A percentile compares a stretch with the other conserved stretches of the same genome.
Conservation (phyloP, 2,113 vertebrate genomes). For the Rhinogobius similis region DNA sequence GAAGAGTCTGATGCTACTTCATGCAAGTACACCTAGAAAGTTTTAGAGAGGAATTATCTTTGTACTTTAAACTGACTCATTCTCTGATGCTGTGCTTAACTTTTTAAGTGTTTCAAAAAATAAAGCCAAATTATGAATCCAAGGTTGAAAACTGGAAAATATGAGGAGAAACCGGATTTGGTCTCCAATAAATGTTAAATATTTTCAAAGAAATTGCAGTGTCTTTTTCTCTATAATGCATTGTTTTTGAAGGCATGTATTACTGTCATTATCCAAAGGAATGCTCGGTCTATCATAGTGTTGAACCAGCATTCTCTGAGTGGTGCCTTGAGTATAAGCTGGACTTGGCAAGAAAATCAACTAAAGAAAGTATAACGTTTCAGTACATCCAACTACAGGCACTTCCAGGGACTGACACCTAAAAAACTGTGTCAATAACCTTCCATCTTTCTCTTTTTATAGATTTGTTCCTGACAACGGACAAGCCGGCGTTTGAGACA, state of each 20-base stretch:
- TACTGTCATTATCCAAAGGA: too few relatives aligned
- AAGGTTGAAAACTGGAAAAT: not conserved
- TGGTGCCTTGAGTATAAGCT: slow-evolving; percentile 24
- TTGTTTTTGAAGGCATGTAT: too few relatives aligned
- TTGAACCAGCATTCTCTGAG: too few relatives aligned
- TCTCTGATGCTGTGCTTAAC: not conserved
- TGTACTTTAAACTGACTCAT: slow-evolving; percentile 1
- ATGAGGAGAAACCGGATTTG: too few relatives aligned
- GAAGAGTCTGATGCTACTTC: slow-evolving; percentile 7
- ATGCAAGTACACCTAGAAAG: not conserved
- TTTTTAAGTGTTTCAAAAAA: not conserved
- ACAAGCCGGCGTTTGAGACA: slow-evolving; percentile 50
- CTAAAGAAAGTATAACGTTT: slow-evolving; percentile 57
- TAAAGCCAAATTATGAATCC: not conserved
- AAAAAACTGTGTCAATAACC: slow-evolving; percentile 12
- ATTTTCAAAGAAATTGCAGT: too few relatives aligned
- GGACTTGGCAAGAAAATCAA: too few relatives aligned
- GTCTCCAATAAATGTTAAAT: too few relatives aligned
- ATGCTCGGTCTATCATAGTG: too few relatives aligned
- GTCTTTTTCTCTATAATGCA: too few relatives aligned
- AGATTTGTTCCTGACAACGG: slow-evolving; percentile 74
- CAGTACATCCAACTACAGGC: slow-evolving; percentile 44
- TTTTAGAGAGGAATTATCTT: slow-evolving; percentile 1
- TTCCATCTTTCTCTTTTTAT: slow-evolving; percentile 10
- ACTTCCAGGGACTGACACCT: slow-evolving; percentile 47